phyloP scores from a whole-genome alignment of 2,797 vertebrate genomes.

The Ataeniobius toweri region DNA sequence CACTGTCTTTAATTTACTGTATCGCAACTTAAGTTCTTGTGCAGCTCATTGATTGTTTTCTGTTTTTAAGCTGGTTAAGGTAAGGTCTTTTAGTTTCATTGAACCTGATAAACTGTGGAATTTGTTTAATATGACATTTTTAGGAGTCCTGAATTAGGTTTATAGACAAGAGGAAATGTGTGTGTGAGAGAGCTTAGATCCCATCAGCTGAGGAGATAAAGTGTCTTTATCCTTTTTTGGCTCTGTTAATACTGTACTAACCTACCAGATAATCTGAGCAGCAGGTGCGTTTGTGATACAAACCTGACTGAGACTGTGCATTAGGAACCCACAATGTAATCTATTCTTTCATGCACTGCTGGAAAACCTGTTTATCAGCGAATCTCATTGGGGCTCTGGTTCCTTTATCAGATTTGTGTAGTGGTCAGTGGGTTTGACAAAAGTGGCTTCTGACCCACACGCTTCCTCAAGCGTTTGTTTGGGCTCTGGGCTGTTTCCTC shows the following conservation, averaged over 20 bases:
- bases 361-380: slow-evolving; percentile 48
- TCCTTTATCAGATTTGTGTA: slow-evolving; percentile 44
- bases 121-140: background rate
- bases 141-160: slow-evolving; percentile 12
- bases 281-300: slow-evolving; percentile 44
- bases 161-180: slow-evolving; percentile 4
- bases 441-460: slow-evolving; percentile 25
- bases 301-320: slow-evolving; percentile 8
- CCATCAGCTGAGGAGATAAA: slow-evolving; percentile 57
- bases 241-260: slow-evolving; percentile 75
- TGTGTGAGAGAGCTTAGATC: slow-evolving; percentile 37
- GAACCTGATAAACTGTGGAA: background rate
- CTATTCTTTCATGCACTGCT: slow-evolving; percentile 9
- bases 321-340: slow-evolving; percentile 12
- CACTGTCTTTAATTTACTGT: background rate
- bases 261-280: slow-evolving; percentile 54
- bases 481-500: slow-evolving; percentile 21
- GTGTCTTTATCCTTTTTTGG: slow-evolving; percentile 61
- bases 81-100: background rate
- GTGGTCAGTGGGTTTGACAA: slow-evolving; percentile 33
- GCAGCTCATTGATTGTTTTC: background rate
- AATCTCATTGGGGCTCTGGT: slow-evolving; percentile 45
- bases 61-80: background rate
- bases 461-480: slow-evolving; percentile 36
- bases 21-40: background rate